phyloP scores from a whole-genome alignment of 2,113 vertebrate species.

The Cichladusa arquata region DNA sequence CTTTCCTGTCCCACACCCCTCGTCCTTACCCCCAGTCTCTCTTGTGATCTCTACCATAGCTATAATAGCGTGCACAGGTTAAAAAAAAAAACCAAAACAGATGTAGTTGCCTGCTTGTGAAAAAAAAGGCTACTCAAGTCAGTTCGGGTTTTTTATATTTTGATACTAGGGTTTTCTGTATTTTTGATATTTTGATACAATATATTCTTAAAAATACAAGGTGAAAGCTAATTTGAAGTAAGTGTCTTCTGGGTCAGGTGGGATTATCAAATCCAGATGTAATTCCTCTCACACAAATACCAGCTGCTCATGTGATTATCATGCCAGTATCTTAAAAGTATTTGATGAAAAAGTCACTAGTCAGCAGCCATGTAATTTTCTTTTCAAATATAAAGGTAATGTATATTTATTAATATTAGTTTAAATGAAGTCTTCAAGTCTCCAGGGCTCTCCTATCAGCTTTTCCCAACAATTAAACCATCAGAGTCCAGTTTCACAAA shows the following conservation, averaged over 20 bases:
- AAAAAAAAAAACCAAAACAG: not conserved
- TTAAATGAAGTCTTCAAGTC: not conserved
- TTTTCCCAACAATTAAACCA: not conserved
- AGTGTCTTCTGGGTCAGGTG: not conserved
- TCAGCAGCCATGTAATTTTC: not conserved
- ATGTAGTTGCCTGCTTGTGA: not conserved
- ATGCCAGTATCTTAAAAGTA: not conserved
- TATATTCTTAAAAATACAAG: not conserved
- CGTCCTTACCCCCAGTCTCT: not conserved
- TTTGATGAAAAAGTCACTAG: not conserved
- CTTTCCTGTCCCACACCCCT: rapidly evolving
- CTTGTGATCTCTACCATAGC: not conserved
- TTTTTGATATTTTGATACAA: not conserved
- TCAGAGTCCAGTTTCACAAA: not conserved
- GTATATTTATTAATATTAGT: not conserved
- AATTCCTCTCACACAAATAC: not conserved
- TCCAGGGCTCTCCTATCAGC: not conserved
- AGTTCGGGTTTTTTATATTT: not conserved
- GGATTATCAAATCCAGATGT: slow-evolving; percentile 21
- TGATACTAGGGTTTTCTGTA: not conserved
- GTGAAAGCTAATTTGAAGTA: not conserved
- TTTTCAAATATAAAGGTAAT: not conserved
- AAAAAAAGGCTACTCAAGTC: not conserved
- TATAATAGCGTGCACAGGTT: rapidly evolving
- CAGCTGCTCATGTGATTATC: not conserved